phyloP scores from a whole-genome alignment of 2,113 vertebrate species.

The Rhea pennata region DNA sequence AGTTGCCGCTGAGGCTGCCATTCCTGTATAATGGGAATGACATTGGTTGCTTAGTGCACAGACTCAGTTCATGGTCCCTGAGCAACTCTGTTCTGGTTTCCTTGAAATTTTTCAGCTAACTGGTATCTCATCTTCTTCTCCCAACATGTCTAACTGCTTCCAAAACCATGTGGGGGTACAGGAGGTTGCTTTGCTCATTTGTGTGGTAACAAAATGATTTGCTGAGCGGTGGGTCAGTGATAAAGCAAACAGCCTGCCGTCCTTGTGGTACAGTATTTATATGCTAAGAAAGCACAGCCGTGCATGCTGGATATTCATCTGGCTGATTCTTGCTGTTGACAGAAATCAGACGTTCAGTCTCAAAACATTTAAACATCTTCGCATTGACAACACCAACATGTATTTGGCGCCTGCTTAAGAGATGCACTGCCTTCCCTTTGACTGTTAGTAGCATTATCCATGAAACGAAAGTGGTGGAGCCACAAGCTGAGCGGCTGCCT shows the following conservation, averaged over 20 bases:
- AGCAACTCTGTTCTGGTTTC: not conserved
- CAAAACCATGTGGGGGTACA: not conserved
- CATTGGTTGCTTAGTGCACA: not conserved
- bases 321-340: constrained; percentile 52
- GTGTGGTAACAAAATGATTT: not conserved
- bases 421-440: not conserved
- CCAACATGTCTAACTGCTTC: not conserved
- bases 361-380: constrained; percentile 48
- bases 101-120: not conserved
- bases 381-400: constrained; percentile 28
- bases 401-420: not conserved
- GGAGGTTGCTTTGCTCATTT: not conserved
- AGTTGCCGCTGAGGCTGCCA: not conserved
- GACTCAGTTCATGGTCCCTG: not conserved
- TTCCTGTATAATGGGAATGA: not conserved
- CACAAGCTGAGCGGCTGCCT: not conserved
- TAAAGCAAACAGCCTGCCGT: not conserved
- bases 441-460: not conserved
- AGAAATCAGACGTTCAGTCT: constrained; percentile 46
- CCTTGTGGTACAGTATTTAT: not conserved
- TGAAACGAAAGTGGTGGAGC: rapidly evolving
- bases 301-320: not conserved
- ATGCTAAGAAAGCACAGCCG: not conserved
- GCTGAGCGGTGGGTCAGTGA: not conserved
- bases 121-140: not conserved